Evolutionary conservation across 2,113 vertebrate species (phyloP).

Genomic region (Orycteropus afer): DNA sequence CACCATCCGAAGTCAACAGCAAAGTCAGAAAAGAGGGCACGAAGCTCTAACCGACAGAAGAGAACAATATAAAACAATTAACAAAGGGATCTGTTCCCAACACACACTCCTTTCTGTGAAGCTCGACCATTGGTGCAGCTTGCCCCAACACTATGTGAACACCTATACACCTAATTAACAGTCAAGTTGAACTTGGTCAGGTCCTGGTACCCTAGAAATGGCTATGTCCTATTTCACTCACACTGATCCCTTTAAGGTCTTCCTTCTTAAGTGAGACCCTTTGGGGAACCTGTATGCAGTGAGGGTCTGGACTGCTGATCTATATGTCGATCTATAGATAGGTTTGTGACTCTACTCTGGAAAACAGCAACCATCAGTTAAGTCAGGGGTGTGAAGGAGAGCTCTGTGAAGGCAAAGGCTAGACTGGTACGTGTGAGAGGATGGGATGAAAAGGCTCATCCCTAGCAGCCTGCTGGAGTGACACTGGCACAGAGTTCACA

Average conservation of each 20-base stretch:
- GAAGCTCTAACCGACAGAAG: neutral
- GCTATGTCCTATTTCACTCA: conserved; percentile 19
- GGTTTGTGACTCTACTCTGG: neutral
- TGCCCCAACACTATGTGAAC: neutral
- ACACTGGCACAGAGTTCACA: neutral
- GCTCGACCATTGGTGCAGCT: neutral
- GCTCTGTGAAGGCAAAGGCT: neutral
- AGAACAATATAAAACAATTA: conserved; percentile 16
- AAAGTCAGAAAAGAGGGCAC: neutral
- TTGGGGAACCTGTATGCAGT: neutral
- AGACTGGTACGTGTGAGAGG: neutral
- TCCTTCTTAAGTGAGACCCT: neutral
- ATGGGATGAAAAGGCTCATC: neutral
- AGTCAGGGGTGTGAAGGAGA: neutral
- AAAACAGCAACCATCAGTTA: neutral
- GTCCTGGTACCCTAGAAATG: neutral
- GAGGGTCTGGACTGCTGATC: neutral
- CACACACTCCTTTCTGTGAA: neutral
- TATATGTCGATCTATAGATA: neutral
- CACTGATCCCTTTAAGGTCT: neutral
- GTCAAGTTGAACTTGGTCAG: neutral
- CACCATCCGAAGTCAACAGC: neutral
- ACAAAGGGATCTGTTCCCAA: neutral
- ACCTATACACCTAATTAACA: too few species aligned
- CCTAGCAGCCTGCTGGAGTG: conserved; percentile 15